phyloP scores from a whole-genome alignment of 1,140 invertebrate species.

The Drosophila erecta region DNA sequence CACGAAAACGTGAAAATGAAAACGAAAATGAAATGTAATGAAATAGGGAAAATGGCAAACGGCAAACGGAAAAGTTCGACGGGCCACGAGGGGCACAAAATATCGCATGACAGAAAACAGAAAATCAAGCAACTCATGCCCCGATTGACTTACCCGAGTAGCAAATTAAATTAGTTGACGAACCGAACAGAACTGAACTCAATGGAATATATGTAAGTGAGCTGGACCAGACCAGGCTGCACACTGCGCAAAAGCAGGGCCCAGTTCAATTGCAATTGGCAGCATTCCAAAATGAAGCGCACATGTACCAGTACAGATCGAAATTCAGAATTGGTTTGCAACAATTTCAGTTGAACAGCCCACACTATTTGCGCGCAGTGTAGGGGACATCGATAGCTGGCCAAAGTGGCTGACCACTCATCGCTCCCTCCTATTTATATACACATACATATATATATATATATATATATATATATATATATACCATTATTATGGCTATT shows the following conservation, averaged over 20 bases:
- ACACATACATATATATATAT: background rate
- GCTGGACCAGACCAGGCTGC: conserved; percentile 15
- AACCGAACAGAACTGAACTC: conserved; percentile 12
- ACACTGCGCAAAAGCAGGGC: background rate
- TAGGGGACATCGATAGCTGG: conserved; percentile 66
- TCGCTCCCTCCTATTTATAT: background rate
- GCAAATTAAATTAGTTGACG: conserved; percentile 75
- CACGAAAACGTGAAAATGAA: conserved; percentile 34
- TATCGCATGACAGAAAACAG: conserved; percentile 76
- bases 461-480: conserved; percentile 9
- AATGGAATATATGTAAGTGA: conserved; percentile 6
- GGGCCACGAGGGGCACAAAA: conserved; percentile 37
- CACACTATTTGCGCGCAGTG: conserved; percentile 1
- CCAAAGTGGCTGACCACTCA: conserved; percentile 71
- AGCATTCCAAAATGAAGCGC: no score
- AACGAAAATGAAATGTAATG: conserved; percentile 34
- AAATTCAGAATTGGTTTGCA: no score
- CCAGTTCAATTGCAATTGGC: no score
- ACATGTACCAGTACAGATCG: no score
- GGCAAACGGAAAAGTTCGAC: conserved; percentile 8
- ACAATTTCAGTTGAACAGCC: no score
- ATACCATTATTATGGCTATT: conserved; percentile 62
- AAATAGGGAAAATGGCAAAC: conserved; percentile 32
- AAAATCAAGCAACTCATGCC: conserved; percentile 74
- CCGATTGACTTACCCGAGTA: conserved; percentile 58